Percentiles rank a stretch among this genome's conserved stretches.
These are phyloP conservation scores for Pimpla rufipes DNA, from an alignment of 2,888 invertebrate species.

Conservation along the genomic window DNA sequence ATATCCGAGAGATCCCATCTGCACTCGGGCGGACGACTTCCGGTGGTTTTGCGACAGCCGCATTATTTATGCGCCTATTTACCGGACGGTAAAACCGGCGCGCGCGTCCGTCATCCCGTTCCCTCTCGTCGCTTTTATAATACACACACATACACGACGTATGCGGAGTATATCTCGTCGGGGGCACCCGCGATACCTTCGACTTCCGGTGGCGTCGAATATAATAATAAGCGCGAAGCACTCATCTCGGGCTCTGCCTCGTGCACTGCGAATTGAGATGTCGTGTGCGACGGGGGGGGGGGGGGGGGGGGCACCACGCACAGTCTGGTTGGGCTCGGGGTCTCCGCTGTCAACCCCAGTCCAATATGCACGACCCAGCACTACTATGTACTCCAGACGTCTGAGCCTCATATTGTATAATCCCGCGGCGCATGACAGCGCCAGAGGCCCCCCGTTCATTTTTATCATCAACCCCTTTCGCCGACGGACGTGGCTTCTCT, in stretches of 20 bases:
- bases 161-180: constrained; percentile 53
- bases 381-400: constrained; percentile 69
- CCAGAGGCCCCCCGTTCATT: constrained; percentile 52
- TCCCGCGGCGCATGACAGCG: constrained; percentile 29
- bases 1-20: constrained; percentile 54
- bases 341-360: constrained; percentile 61
- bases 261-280: constrained; percentile 55
- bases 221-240: constrained; percentile 58
- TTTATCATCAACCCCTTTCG: constrained; percentile 54
- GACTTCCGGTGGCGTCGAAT: constrained; percentile 68
- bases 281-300: neutral
- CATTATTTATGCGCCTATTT: constrained; percentile 68
- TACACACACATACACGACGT: constrained; percentile 11
- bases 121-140: constrained; percentile 33
- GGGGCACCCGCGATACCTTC: constrained; percentile 62
- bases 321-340: constrained; percentile 8
- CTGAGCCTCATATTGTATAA: constrained; percentile 62
- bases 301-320: neutral
- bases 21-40: constrained; percentile 63
- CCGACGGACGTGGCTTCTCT: constrained; percentile 47
- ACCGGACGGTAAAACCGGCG: constrained; percentile 36
- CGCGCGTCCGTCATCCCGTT: constrained; percentile 40
- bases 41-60: constrained; percentile 58
- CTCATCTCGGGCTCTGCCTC: constrained; percentile 41
- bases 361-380: constrained; percentile 59